Evolutionary conservation across 2,113 vertebrate species (phyloP).

Genomic region (Pithys albifrons): DNA sequence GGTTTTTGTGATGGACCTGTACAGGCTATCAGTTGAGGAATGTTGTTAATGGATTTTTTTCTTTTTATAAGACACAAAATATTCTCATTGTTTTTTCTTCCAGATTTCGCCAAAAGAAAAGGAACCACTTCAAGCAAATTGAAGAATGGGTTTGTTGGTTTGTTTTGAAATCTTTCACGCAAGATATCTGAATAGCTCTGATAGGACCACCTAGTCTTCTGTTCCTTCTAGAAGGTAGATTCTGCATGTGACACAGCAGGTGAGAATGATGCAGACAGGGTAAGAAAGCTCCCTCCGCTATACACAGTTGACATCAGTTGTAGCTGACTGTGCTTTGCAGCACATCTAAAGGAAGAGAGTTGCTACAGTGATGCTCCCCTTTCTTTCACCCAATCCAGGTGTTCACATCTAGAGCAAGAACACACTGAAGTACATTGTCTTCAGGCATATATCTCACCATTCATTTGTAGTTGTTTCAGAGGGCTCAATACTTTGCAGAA

Average conservation of each 20-base stretch:
- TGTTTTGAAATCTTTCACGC: background rate
- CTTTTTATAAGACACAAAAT: background rate
- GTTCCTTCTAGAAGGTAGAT: background rate
- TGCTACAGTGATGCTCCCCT: rapidly evolving
- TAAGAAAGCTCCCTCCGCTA: background rate
- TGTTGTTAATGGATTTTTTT: background rate
- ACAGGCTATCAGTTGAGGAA: background rate
- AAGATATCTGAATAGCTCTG: background rate
- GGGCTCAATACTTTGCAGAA: background rate
- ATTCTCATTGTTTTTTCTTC: background rate
- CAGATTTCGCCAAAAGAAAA: background rate
- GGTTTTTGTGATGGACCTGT: background rate
- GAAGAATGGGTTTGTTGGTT: background rate
- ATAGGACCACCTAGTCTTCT: background rate
- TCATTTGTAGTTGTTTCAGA: background rate
- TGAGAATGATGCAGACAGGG: background rate
- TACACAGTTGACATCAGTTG: background rate
- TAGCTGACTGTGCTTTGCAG: rapidly evolving
- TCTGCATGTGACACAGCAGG: rapidly evolving
- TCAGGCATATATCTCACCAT: background rate
- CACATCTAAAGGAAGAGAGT: rapidly evolving
- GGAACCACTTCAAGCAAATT: background rate
- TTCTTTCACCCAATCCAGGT: background rate
- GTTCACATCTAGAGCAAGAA: background rate
- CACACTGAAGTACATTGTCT: rapidly evolving